These are phyloP conservation scores for Coregonus sp. DNA, from an alignment of 2,797 vertebrate species.

Conservation along the genomic window DNA sequence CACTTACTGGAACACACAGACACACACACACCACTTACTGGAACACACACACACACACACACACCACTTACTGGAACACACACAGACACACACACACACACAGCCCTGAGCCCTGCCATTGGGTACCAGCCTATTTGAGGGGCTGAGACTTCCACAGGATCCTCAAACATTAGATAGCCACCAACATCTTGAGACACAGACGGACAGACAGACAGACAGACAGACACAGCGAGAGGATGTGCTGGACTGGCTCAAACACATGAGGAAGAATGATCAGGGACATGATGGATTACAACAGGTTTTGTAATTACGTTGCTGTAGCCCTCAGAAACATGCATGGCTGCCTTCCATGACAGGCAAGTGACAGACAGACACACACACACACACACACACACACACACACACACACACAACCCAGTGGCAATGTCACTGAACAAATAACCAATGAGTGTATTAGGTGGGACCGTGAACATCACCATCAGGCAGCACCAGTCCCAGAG, in stretches of 20 bases:
- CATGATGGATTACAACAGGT: constrained; percentile 59
- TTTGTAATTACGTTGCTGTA: constrained; percentile 56
- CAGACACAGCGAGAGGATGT: too few relatives aligned
- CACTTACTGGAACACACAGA: background rate
- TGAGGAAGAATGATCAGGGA: constrained; percentile 46
- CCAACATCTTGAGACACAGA: too few relatives aligned
- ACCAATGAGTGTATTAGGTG: constrained; percentile 33
- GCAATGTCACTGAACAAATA: constrained; percentile 39
- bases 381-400: constrained; percentile 22
- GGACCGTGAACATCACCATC: constrained; percentile 36
- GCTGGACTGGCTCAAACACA: background rate
- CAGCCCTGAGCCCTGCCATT: too few relatives aligned
- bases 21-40: too few relatives aligned
- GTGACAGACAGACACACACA: constrained; percentile 12
- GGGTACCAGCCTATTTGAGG: background rate
- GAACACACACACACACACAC: background rate
- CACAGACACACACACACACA: background rate
- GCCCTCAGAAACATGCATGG: constrained; percentile 43
- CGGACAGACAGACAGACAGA: background rate
- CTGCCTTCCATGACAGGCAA: constrained; percentile 37
- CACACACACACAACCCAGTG: constrained; percentile 24
- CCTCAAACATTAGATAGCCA: background rate
- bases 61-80: background rate
- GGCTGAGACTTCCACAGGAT: background rate
- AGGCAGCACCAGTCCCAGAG: constrained; percentile 30